Evolutionary conservation across 2,797 vertebrate genomes (phyloP).

Genomic region (Geotrypetes seraphini): DNA sequence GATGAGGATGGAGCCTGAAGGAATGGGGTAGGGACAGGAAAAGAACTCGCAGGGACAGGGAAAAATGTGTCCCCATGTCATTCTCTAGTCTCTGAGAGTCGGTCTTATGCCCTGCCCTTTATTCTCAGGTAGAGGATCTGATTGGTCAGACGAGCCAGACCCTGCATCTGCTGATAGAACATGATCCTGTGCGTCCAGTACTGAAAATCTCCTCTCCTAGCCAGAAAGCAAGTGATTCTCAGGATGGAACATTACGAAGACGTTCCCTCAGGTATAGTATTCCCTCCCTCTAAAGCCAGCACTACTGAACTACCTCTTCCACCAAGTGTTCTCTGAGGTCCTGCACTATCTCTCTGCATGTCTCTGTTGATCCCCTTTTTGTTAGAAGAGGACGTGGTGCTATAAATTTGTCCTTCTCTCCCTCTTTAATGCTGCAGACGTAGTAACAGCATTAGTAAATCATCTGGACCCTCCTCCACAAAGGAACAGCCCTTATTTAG

Average conservation of each 20-base stretch:
- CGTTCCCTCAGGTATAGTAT: constrained; percentile 73
- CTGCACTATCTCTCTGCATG: background rate
- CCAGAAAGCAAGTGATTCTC: constrained; percentile 68
- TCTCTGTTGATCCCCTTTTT: background rate
- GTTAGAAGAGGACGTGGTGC: background rate
- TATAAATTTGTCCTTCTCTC: background rate
- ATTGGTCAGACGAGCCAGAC: constrained; percentile 82
- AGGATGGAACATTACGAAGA: constrained; percentile 72
- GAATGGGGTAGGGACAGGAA: too few relatives aligned
- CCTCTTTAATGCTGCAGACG: constrained; percentile 47
- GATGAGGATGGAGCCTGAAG: too few relatives aligned
- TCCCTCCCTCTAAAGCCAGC: background rate
- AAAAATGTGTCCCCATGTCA: too few relatives aligned
- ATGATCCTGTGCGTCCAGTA: too few relatives aligned
- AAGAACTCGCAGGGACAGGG: too few relatives aligned
- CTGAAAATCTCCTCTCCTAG: too few relatives aligned
- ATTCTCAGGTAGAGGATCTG: constrained; percentile 74
- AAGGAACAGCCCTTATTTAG: constrained; percentile 64
- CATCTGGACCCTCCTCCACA: constrained; percentile 77
- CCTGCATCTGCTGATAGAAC: constrained; percentile 87
- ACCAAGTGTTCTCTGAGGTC: too few relatives aligned
- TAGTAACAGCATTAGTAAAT: constrained; percentile 87
- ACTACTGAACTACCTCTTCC: too few relatives aligned
- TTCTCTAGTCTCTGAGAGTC: background rate
- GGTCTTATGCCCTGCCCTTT: background rate